Percentiles rank a stretch among this genome's conserved stretches.
Evolutionary conservation across 2,888 invertebrate species (phyloP).

Genomic region (Gymnocheta viridis): DNA sequence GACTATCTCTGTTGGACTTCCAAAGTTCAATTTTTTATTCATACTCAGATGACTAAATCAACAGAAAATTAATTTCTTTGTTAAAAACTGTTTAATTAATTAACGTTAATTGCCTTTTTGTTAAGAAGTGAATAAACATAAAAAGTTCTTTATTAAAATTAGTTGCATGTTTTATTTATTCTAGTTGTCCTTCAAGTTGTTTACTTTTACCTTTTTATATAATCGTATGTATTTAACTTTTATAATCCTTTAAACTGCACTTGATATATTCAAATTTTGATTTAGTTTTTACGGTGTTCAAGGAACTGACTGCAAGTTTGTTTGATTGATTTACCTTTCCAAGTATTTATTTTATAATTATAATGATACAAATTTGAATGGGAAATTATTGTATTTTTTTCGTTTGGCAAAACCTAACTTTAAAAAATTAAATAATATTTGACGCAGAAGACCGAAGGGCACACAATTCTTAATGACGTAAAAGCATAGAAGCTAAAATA

Average conservation of each 20-base stretch:
- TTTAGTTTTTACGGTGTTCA: constrained; percentile 18
- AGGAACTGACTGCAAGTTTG: neutral
- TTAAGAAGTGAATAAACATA: constrained; percentile 23
- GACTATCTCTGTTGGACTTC: too few relatives aligned
- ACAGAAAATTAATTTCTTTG: too few relatives aligned
- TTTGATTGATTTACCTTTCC: neutral
- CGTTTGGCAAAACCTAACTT: too few relatives aligned
- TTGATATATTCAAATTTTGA: neutral
- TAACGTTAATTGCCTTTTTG: constrained; percentile 1
- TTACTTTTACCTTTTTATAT: constrained; percentile 36
- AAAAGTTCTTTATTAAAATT: neutral
- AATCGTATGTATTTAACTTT: constrained; percentile 14
- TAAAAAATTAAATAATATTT: too few relatives aligned
- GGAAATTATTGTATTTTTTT: too few relatives aligned
- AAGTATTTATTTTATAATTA: neutral
- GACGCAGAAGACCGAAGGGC: too few relatives aligned
- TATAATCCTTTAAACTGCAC: constrained; percentile 32
- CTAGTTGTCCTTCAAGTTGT: constrained; percentile 36
- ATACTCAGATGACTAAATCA: too few relatives aligned
- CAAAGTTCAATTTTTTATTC: too few relatives aligned
- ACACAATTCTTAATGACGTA: too few relatives aligned
- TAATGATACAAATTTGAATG: neutral
- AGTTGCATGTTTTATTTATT: constrained; percentile 41
- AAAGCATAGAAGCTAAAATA: too few relatives aligned
- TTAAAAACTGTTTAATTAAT: too few relatives aligned